Evolutionary conservation across 2,797 vertebrate genomes (phyloP).

Genomic region (Pantherophis alleghaniensis): DNA sequence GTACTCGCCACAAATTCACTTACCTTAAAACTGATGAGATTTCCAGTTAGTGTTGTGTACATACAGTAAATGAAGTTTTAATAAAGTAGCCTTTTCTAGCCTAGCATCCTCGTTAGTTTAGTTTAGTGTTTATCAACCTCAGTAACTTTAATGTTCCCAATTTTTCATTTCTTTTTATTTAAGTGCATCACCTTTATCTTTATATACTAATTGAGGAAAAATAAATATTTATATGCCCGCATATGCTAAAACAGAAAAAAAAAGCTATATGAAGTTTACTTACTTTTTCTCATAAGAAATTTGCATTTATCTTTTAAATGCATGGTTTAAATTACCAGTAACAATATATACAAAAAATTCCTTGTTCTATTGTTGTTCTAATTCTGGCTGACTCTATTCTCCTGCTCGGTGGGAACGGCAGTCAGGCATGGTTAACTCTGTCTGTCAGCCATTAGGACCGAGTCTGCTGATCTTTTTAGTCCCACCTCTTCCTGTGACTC

Average conservation of each 20-base stretch:
- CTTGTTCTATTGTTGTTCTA: conserved; percentile 7
- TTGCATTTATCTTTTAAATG: not conserved
- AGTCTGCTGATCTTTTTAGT: too few relatives aligned
- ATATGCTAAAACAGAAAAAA: not conserved
- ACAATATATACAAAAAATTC: not conserved
- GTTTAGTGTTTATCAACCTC: not conserved
- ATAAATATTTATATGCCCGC: not conserved
- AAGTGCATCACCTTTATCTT: not conserved
- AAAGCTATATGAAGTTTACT: not conserved
- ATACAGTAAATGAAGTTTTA: not conserved
- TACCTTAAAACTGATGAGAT: not conserved
- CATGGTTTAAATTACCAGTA: not conserved
- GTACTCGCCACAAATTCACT: not conserved
- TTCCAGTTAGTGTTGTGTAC: conserved; percentile 1
- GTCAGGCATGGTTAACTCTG: too few relatives aligned
- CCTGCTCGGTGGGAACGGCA: too few relatives aligned
- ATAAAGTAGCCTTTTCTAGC: not conserved
- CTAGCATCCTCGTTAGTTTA: not conserved
- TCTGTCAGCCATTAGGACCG: too few relatives aligned
- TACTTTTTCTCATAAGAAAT: not conserved
- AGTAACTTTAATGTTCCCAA: not conserved
- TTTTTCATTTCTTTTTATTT: not conserved
- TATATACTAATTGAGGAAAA: not conserved
- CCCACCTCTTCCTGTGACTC: too few relatives aligned
- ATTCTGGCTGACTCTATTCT: conserved; percentile 4